Base-by-base conservation (phyloP, 2,888 invertebrate species). In the Plagodis pulveraria region DNA sequence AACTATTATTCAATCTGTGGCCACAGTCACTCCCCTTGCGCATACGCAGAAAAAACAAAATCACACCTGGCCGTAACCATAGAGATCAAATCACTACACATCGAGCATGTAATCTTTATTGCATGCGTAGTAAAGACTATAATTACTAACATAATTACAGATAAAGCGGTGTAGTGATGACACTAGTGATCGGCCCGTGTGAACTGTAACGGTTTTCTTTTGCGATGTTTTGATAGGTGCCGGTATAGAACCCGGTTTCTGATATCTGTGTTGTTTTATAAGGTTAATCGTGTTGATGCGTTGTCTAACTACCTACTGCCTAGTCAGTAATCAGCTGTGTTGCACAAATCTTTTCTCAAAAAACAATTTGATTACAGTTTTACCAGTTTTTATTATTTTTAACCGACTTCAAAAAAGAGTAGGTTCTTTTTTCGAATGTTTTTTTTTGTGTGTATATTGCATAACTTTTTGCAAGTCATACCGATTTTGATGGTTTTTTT, bases 51-150 rank as follows among this genome's bases (percentile, higher is more conserved):
- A 82, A 81, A 82, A 84, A 77, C 67, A 75, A 73, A 71, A 73
- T 69, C 73, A 83, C 91, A 92, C 91, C 91, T 92, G 91, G 91
- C 81, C 63, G 91, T 92, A 82, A 86, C 92, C 90, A 92, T 92
- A 86, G 91, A 77, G 89, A 91, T 88, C 83, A 84, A 92, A 92
- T 92, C 91, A 91, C 86, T 84, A 87, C 81, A 85, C 58, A 56
- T 46, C 43, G 32, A 51, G 6, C 11, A 12, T 42, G 49, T 52
- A 53, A 52, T 44, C 55, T 53, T 58, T 62, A 64, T 61, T 48
- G 6, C 38, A 2, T n/a, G 35, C 10, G 5, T 0, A 6, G 60
- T 75, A 76, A 63, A 53, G 63, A 57, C 44, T 63, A 63, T 58
- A 60, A 56, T 63, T 48, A 56, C 11, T 12, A 9, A 34, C 10